A percentile compares a stretch with the other conserved stretches of the same genome.
These are phyloP conservation scores for Drosophila suzukii DNA, from an alignment of 1,140 invertebrate species.

Conservation along the genomic window DNA sequence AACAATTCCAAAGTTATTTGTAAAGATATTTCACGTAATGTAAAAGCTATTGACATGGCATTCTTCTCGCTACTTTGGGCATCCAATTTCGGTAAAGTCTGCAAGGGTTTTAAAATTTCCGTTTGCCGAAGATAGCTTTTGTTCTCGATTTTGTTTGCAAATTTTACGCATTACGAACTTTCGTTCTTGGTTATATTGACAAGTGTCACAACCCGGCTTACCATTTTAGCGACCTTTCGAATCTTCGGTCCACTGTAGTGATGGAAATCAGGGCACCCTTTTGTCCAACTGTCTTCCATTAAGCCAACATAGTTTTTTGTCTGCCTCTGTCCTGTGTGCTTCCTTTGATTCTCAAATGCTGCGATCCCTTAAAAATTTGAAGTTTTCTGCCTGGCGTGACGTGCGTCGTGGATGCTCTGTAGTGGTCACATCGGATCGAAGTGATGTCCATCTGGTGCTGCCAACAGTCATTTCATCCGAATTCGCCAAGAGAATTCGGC, in stretches of 20 bases:
- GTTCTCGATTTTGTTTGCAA: too few relatives aligned
- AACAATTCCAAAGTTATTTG: too few relatives aligned
- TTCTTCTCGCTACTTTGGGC: too few relatives aligned
- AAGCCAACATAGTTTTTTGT: background rate
- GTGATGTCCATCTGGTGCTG: conserved; percentile 24
- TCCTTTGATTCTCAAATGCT: conserved; percentile 19
- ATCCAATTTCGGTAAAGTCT: too few relatives aligned
- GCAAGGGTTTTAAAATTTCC: too few relatives aligned
- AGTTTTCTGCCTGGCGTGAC: conserved; percentile 6
- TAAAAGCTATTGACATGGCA: too few relatives aligned
- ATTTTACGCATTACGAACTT: too few relatives aligned
- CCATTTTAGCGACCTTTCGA: background rate
- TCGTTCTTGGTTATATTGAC: too few relatives aligned
- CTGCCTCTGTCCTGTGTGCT: too few relatives aligned
- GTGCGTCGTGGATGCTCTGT: background rate
- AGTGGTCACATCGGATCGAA: background rate
- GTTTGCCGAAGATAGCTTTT: too few relatives aligned
- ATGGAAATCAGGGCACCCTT: conserved; percentile 4
- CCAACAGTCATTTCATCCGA: conserved; percentile 20
- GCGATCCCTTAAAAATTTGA: conserved; percentile 44
- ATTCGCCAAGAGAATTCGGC: conserved; percentile 12
- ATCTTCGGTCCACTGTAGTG: background rate
- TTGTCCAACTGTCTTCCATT: background rate
- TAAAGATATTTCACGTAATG: too few relatives aligned
- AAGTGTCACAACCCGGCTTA: too few relatives aligned